Evolutionary conservation across 2,113 vertebrate species (phyloP).

Genomic region (Beaufortia kweichowensis): DNA sequence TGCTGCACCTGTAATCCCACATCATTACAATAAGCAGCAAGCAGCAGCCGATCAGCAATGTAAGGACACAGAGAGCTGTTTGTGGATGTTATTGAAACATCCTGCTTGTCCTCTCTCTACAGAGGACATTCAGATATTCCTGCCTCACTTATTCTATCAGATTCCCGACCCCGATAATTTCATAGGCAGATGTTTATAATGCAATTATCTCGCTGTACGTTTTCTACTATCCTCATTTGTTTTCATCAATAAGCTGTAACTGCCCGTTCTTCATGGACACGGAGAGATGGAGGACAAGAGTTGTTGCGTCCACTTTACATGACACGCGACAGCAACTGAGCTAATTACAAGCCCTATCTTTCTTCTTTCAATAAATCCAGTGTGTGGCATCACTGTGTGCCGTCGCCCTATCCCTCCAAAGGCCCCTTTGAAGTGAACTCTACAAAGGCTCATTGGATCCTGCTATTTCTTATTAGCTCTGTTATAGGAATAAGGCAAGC

Average conservation of each 20-base stretch:
- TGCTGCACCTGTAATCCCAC: neutral
- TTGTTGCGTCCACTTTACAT: constrained; percentile 31
- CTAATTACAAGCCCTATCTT: constrained; percentile 43
- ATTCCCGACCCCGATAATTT: constrained; percentile 15
- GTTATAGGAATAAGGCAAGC: constrained; percentile 15
- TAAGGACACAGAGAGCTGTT: neutral
- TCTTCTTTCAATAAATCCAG: constrained; percentile 26
- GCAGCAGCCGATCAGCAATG: neutral
- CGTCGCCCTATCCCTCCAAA: constrained; percentile 19
- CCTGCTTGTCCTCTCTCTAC: constrained; percentile 6
- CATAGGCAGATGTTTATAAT: constrained; percentile 27
- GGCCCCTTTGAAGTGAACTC: constrained; percentile 48
- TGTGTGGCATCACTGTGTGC: neutral
- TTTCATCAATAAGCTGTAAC: constrained; percentile 38
- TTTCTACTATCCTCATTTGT: neutral
- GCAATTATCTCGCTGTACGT: constrained; percentile 13
- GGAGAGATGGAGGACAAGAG: constrained; percentile 8
- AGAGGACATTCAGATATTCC: constrained; percentile 14
- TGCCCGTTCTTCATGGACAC: neutral
- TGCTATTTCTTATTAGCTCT: constrained; percentile 42
- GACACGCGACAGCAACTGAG: constrained; percentile 20
- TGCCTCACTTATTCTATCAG: constrained; percentile 34
- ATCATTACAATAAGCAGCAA: constrained; percentile 36
- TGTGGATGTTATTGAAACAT: constrained; percentile 25
- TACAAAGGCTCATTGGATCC: constrained; percentile 48